Evolutionary conservation across 2,888 invertebrate genomes (phyloP), one percentile per base, ranked within the genome.

Genomic region (Glomeris marginata): DNA sequence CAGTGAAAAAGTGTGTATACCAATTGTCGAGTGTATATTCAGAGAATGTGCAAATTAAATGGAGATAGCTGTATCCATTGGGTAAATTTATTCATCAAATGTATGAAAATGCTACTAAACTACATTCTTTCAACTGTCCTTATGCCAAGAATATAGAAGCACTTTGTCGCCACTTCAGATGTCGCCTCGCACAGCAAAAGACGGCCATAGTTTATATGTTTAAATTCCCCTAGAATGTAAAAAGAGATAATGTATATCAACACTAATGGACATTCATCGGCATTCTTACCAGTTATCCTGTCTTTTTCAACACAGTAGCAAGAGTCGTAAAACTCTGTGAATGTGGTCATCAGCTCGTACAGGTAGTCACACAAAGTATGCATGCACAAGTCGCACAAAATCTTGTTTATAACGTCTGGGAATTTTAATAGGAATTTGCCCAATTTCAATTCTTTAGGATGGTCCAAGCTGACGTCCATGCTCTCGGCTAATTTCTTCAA

Each of bases 301-400:
- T 94, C 83, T 66, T 90, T 94, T 66, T 95, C 91, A 46, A 99
- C 81, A 64, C 97, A 97, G 64, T 97, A 98, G 68, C 98, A 99
- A 60, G 75, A 80, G 64, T 95, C 94, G 68, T 99, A 98, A 69
- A 99, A 98, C 66, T 99, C 98, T 0, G 88, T 81, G 65, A 97
- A 98, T 1, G 80, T 75, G 4, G 85, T 80, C n/a, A 87, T 79
- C 49, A 97, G 77, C 62, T 97, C 94, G 69, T 92, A 99, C 55
- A 95, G 75, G 67, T 83, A 95, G 64, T 97, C 97, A 65, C 98
- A 98, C 28, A 99, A 70, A 47, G 78, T 77, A 67, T 97, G 92
- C 48, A 92, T 64, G 54, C 75, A 78, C 22, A 95, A 71, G 63
- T 92, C 87, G 58, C 79, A 81, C 0, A 84, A 72, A 35, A 91